phyloP scores from a whole-genome alignment of 2,888 invertebrate species.

The Villa cingulata region DNA sequence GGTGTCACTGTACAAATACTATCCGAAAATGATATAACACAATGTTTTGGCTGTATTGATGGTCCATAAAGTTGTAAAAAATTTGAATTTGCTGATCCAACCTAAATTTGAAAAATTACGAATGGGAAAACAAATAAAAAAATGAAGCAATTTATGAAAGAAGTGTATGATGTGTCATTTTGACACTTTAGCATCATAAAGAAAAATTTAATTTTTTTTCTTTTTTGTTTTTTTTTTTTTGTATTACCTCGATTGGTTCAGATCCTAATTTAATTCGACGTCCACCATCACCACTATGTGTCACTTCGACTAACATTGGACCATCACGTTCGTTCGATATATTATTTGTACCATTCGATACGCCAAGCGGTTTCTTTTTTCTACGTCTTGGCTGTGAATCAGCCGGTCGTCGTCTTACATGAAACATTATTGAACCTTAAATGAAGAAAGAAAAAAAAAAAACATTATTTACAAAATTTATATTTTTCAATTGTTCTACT shows the following conservation, averaged over 20 bases:
- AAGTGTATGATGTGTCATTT: neutral
- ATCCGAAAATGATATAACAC: slow-evolving; percentile 84
- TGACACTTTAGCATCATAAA: neutral
- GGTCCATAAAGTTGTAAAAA: slow-evolving; percentile 73
- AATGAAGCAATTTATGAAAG: neutral
- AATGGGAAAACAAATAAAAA: neutral
- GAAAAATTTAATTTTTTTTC: neutral
- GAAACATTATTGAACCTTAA: slow-evolving; percentile 92
- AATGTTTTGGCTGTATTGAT: slow-evolving; percentile 87
- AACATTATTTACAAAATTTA: no score
- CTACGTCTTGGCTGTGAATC: slow-evolving; percentile 80
- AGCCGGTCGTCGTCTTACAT: slow-evolving; percentile 82
- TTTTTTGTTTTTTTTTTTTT: neutral
- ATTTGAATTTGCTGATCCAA: slow-evolving; percentile 65
- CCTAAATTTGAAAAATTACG: slow-evolving; percentile 32
- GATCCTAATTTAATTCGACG: slow-evolving; percentile 47
- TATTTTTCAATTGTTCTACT: no score
- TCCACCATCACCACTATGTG: slow-evolving; percentile 43
- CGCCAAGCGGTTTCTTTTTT: slow-evolving; percentile 58
- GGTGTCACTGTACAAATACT: slow-evolving; percentile 91
- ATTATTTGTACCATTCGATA: slow-evolving; percentile 38
- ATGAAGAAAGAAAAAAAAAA: slow-evolving; percentile 15
- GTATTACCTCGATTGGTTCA: slow-evolving; percentile 50
- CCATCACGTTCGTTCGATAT: slow-evolving; percentile 50
- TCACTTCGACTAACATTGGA: slow-evolving; percentile 48